Evolutionary conservation across 2,888 invertebrate genomes (phyloP).

Genomic region (Dromius quadrimaculatus): DNA sequence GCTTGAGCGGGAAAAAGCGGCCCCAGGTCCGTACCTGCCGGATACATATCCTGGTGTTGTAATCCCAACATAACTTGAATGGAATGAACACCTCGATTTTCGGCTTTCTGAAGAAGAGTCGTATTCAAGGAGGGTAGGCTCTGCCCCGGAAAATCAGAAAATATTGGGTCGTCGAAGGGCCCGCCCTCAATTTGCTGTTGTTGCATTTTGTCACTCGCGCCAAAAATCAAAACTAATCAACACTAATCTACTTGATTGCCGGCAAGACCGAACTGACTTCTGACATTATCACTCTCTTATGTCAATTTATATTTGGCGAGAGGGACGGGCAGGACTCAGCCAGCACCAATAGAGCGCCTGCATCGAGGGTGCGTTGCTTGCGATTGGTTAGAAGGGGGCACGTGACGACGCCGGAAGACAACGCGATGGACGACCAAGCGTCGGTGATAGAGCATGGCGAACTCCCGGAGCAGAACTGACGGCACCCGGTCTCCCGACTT

Average conservation of each 20-base stretch:
- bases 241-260: slow-evolving; percentile 59
- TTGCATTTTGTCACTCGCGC: slow-evolving; percentile 49
- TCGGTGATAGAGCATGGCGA: slow-evolving; percentile 24
- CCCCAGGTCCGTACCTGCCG: slow-evolving; percentile 60
- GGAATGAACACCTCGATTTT: slow-evolving; percentile 72
- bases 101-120: slow-evolving; percentile 62
- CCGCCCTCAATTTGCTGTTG: slow-evolving; percentile 74
- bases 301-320: slow-evolving; percentile 69
- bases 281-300: slow-evolving; percentile 66
- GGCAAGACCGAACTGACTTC: slow-evolving; percentile 61
- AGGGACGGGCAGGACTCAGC: slow-evolving; percentile 61
- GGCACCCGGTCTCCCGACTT: slow-evolving; percentile 26
- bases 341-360: slow-evolving; percentile 52
- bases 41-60: slow-evolving; percentile 67
- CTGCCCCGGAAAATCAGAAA: slow-evolving; percentile 78
- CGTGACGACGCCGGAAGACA: slow-evolving; percentile 43
- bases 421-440: slow-evolving; percentile 26
- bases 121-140: slow-evolving; percentile 66
- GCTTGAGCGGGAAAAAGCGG: slow-evolving; percentile 61
- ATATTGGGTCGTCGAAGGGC: slow-evolving; percentile 83
- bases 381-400: slow-evolving; percentile 57
- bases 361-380: slow-evolving; percentile 52
- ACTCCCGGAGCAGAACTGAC: slow-evolving; percentile 11
- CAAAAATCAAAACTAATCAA: slow-evolving; percentile 52
- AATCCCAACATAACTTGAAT: slow-evolving; percentile 79